Base-by-base conservation (phyloP, 2,888 invertebrate genomes). In the Ernsta delagoae region DNA sequence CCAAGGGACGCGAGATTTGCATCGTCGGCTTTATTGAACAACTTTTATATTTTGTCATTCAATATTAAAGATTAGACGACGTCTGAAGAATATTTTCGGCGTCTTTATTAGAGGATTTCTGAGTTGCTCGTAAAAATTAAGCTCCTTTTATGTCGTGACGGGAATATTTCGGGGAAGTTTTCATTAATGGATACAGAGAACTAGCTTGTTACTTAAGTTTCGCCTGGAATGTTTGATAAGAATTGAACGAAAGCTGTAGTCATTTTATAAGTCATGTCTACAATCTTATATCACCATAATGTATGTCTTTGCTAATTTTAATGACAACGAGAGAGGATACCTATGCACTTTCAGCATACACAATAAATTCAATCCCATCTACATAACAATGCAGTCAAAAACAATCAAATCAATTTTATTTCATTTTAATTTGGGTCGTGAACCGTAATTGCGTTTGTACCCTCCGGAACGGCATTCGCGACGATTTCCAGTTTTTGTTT, bases 21-120 rank as follows among this genome's bases (percentile, higher is more conserved):
- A 90, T 83, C 82, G 79, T 80, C 72, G 78, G 78, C 70, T 79
- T 83, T 89, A 89, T 89, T 88, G 87, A 83, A 85, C 86, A 89
- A 90, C 83, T 90, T 89, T 86, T 83, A 83, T 84, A 82, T 87
- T 83, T 84, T 82, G 84, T 83, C 85, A 82, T 88, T 85, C 85
- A 85, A 86, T 89, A 89, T 89, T 88, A 83, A 87, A 86, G 83
- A 85, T 85, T 81, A 80, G 72, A 69, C 73, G 71, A 70, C 74
- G 71, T 72, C 74, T 75, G 75, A 74, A 69, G 81, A 78, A 84
- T 84, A 83, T 80, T 78, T 82, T 82, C 75, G 73, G 78, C 75
- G 66, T 75, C 73, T 78, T 76, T 74, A 74, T 70, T 70, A 75
- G 72, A 73, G 75, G 70, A 73, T 75, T 68, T 74, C 70, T 72